Evolutionary conservation across 2,113 vertebrate genomes (phyloP).

Genomic region (Damaliscus lunatus): DNA sequence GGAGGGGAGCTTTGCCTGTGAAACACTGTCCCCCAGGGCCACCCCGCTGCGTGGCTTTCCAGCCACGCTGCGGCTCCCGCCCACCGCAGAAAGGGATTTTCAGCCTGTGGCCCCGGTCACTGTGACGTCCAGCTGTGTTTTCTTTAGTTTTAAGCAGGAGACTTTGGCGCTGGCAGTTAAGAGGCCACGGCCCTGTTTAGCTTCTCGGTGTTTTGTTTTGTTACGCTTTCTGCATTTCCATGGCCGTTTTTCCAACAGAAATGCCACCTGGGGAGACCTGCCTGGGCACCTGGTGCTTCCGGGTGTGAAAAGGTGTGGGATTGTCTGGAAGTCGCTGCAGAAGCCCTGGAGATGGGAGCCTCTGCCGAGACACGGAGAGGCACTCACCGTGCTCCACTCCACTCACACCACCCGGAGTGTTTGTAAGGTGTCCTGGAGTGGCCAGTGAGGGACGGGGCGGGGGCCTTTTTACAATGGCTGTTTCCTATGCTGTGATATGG

Average conservation of each 20-base stretch:
- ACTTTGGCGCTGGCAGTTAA: fast-evolving
- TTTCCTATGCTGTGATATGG: fast-evolving
- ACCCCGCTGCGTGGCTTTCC: background rate
- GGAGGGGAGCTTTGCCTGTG: background rate
- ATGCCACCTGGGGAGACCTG: fast-evolving
- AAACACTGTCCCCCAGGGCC: background rate
- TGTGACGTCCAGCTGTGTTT: fast-evolving
- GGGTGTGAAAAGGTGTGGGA: fast-evolving
- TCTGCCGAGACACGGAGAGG: background rate
- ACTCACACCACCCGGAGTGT: fast-evolving
- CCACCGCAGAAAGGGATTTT: fast-evolving
- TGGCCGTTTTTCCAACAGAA: background rate
- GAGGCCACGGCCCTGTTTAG: fast-evolving
- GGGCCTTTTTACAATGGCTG: fast-evolving
- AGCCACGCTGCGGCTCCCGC: fast-evolving
- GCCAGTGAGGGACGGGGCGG: fast-evolving
- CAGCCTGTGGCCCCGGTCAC: fast-evolving
- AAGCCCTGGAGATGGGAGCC: background rate
- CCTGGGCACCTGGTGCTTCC: fast-evolving
- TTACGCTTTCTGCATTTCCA: fast-evolving
- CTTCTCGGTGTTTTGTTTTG: background rate
- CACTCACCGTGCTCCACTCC: background rate
- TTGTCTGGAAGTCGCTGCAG: fast-evolving
- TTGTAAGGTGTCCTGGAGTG: background rate
- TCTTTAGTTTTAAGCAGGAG: background rate